Conservation (phyloP, 2,888 invertebrate species). For the Cosmopolites sordidus region DNA sequence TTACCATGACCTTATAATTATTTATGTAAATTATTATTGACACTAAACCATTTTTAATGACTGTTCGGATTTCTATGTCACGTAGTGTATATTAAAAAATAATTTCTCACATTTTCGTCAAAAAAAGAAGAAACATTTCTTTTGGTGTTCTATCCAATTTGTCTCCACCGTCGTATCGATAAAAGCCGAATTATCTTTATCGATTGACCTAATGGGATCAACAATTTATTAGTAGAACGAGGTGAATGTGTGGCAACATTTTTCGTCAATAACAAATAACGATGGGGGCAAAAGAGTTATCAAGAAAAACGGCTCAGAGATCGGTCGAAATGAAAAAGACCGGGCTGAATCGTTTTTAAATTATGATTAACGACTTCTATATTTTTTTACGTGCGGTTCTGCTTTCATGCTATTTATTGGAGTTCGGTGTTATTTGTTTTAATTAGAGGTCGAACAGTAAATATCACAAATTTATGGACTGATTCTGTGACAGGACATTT, state of each 20-base stretch:
- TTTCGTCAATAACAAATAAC: constrained; percentile 9
- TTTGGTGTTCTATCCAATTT: neutral
- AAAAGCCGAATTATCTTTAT: constrained; percentile 1
- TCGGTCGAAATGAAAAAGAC: neutral
- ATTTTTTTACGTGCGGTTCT: neutral
- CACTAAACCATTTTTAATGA: too few relatives aligned
- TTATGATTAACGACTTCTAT: constrained; percentile 1
- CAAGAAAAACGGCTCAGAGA: neutral
- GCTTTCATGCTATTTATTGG: neutral
- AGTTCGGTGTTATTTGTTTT: neutral
- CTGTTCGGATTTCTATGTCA: too few relatives aligned
- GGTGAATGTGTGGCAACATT: constrained; percentile 10
- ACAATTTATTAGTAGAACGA: constrained; percentile 8
- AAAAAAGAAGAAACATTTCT: too few relatives aligned
- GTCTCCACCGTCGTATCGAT: neutral
- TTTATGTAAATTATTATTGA: too few relatives aligned
- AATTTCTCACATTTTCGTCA: too few relatives aligned
- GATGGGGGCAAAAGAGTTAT: constrained; percentile 3
- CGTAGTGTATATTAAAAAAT: too few relatives aligned
- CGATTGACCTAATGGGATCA: neutral
- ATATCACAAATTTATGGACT: neutral
- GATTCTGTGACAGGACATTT: too few relatives aligned
- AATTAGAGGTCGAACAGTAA: neutral
- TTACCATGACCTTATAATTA: too few relatives aligned
- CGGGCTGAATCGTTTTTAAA: neutral